Base-by-base conservation (phyloP, 2,797 vertebrate species). In the Sebastes taczanowskii region DNA sequence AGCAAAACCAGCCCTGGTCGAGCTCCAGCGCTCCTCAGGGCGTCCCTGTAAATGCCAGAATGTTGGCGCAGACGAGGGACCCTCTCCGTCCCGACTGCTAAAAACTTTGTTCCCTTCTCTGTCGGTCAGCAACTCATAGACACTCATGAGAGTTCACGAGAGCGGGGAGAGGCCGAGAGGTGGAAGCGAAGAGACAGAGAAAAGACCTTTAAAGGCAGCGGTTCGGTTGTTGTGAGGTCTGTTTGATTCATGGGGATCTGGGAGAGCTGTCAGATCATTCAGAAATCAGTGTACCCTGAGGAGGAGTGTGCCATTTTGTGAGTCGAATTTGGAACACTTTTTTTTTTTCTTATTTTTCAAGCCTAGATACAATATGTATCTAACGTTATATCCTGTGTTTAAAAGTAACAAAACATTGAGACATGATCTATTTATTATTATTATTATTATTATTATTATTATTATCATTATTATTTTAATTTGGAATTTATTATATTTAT, bases 21-120 rank as follows among this genome's bases (percentile, higher is more conserved):
- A 64, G 81, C 56, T 81, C 80, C 86, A 88, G 78, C 38, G 0
- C 76, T 83, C 82, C 71, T 82, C 85, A 62, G 81, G 86, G 81
- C 27, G 52, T 84, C 84, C 77, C 79, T 85, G 85, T 86, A 88
- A 90, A 92, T 87, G 84, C 87, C 88, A 78, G 88, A 83, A 78
- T 63, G 72, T 77, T 82, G 85, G 84, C 83, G 71, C 22, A 13
- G 84, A 34, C 1, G 13, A 71, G 46, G 55, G 32, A 46, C 62
- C 59, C 60, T 77, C 78, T 81, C 78, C 2, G 30, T 66, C 77
- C 38, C 32, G 69, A 60, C 60, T 59, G 65, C 62, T 80, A 6
- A 77, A 87, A 87, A 83, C 59, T 65, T 61, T 34, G 70, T 69
- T 69, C 49, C 71, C 46, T 13, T 27, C 76, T 78, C 60, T 16